Base-by-base conservation (phyloP, 2,888 invertebrate genomes). In the Drosophila nigricruria region DNA sequence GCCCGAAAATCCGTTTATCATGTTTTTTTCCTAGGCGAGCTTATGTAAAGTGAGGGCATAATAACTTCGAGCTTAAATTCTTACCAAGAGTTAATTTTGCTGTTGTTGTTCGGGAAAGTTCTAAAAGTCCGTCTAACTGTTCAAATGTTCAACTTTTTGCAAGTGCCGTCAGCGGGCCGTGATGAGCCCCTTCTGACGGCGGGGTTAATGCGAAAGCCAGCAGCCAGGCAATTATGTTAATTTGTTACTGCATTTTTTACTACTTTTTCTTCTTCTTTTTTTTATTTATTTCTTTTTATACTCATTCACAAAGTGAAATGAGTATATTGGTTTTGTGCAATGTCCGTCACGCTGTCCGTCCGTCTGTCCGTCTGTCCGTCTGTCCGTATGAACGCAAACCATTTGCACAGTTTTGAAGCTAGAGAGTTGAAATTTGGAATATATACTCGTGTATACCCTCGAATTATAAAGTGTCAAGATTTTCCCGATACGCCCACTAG, bases 151-250 rank as follows among this genome's bases (percentile, higher is more conserved):
- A 74, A 73, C 43, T 79, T 79, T 57, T 40, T 23, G 52, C 45
- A 52, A 75, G 63, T 56, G 59, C 79, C 61, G 58, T 65, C 65
- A 78, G 52, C 56, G 62, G 54, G 43, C 61, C 49, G 54, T 67
- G 78, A 73, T 63, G 61, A 62, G 61, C 53, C 45, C 45, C 45
- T 16, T 30, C 30, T 9, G 27, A 25, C 38, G 27, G 50, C 25
- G 23, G 54, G 42, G 18, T 60, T 70, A 60, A 60, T 34, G 60
- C 27, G 12, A 40, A 49, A 58, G 36, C 43, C 45, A 56, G 58
- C 38, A 50, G 60, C 47, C 40, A 43, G 50, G 77, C 77, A 89
- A 87, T 89, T 86, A 89, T 87, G 89, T 74, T 78, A 86, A 86
- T 89, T 89, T 88, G 69, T 82, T 62, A 70, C 78, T 70, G 75